phyloP scores from a whole-genome alignment of 2,888 invertebrate species.

The Xestia xanthographa region DNA sequence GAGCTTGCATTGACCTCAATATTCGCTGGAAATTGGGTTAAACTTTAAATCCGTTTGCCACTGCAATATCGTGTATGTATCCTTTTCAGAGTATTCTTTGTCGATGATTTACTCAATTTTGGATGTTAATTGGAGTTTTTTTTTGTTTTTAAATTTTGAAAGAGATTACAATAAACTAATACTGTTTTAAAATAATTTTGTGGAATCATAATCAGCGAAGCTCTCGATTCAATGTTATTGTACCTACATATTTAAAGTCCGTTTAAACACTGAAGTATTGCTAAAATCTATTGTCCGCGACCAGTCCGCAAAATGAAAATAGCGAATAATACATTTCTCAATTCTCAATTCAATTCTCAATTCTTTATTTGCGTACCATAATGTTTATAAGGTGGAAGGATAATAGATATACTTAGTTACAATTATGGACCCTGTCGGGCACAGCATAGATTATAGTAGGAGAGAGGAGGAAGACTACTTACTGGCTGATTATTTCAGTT shows the following conservation, averaged over 20 bases:
- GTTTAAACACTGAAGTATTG: not conserved
- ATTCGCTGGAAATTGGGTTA: conserved; percentile 23
- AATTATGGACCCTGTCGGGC: too few species aligned
- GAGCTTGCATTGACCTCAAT: conserved; percentile 27
- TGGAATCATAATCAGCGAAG: not conserved
- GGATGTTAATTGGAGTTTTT: not conserved
- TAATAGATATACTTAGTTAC: too few species aligned
- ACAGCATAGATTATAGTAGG: too few species aligned
- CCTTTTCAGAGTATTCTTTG: not conserved
- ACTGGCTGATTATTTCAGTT: too few species aligned
- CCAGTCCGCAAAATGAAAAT: not conserved
- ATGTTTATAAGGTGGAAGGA: too few species aligned
- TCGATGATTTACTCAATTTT: not conserved
- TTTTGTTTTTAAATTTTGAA: too few species aligned
- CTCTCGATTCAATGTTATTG: not conserved
- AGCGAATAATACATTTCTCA: not conserved
- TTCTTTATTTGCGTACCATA: too few species aligned
- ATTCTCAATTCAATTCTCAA: too few species aligned
- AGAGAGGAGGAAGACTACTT: too few species aligned
- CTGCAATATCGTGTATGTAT: conserved; percentile 14
- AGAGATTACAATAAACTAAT: not conserved
- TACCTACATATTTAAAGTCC: not conserved
- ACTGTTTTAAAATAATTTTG: not conserved
- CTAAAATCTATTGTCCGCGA: not conserved
- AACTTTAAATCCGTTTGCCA: conserved; percentile 16